Percentiles rank a stretch among this genome's conserved stretches.
These are phyloP conservation scores for Halcyon leucocephala DNA, from an alignment of 2,797 vertebrate species.

Conservation along the genomic window DNA sequence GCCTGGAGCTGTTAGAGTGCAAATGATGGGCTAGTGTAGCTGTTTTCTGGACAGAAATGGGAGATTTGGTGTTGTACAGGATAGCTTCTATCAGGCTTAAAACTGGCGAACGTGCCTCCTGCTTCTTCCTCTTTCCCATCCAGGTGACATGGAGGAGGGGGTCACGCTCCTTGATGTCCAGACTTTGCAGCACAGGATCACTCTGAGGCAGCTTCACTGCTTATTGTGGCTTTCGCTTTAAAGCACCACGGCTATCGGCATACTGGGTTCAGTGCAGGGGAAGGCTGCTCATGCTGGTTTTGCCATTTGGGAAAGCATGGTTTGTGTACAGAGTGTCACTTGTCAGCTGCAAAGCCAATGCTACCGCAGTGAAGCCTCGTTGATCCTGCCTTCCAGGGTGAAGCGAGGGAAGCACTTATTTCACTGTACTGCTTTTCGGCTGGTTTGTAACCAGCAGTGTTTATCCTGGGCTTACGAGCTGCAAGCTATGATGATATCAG, in stretches of 20 bases:
- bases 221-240: not conserved
- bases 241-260: not conserved
- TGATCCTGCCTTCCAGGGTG: conserved; percentile 33
- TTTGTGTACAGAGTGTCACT: not conserved
- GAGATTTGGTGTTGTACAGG: not conserved
- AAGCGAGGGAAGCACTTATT: conserved; percentile 9
- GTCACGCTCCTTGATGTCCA: not conserved
- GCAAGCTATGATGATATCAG: not conserved
- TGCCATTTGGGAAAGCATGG: not conserved
- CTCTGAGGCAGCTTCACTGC: not conserved
- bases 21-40: not conserved
- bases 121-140: not conserved
- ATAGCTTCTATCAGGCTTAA: not conserved
- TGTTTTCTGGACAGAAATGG: not conserved
- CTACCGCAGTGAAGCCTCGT: not conserved
- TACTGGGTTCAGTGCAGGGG: not conserved
- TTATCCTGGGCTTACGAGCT: conserved; percentile 15
- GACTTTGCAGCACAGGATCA: not conserved
- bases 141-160: not conserved
- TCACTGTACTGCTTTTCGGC: not conserved
- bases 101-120: not conserved
- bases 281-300: conserved; percentile 22
- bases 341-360: not conserved
- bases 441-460: not conserved
- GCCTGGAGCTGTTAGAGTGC: not conserved